These are phyloP conservation scores for Hydrotaea diabolus DNA, from an alignment of 2,888 invertebrate species.

Conservation along the genomic window DNA sequence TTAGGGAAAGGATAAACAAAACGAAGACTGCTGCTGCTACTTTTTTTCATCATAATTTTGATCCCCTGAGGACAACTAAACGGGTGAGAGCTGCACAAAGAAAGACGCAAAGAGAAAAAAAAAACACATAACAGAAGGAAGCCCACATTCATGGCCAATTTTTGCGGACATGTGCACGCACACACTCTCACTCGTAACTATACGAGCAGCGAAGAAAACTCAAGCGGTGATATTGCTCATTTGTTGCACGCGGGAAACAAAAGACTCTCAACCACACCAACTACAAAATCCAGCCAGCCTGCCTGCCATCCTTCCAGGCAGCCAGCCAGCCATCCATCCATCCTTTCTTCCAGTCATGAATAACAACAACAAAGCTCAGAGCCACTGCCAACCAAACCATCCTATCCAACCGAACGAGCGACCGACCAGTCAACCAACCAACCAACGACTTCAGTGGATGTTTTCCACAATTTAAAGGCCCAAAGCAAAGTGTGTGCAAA, in stretches of 20 bases:
- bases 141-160: conserved; percentile 60
- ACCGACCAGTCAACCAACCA: neutral
- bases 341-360: neutral
- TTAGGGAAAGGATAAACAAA: conserved; percentile 15
- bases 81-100: neutral
- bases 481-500: neutral
- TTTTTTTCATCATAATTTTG: conserved; percentile 30
- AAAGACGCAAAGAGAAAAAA: too few species aligned
- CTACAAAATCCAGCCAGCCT: neutral
- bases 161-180: conserved; percentile 71
- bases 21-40: conserved; percentile 3
- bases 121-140: conserved; percentile 62
- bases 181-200: conserved; percentile 69
- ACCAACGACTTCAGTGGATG: neutral
- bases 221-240: conserved; percentile 59
- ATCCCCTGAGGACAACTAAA: conserved; percentile 58
- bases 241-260: conserved; percentile 53
- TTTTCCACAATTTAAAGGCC: neutral
- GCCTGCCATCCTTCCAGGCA: neutral
- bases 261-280: conserved; percentile 11
- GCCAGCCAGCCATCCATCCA: neutral
- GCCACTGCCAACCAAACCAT: too few species aligned
- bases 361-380: neutral
- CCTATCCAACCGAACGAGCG: too few species aligned
- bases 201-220: conserved; percentile 77